phyloP scores from a whole-genome alignment of 2,888 invertebrate genomes.

The Eristalinus aeneus region DNA sequence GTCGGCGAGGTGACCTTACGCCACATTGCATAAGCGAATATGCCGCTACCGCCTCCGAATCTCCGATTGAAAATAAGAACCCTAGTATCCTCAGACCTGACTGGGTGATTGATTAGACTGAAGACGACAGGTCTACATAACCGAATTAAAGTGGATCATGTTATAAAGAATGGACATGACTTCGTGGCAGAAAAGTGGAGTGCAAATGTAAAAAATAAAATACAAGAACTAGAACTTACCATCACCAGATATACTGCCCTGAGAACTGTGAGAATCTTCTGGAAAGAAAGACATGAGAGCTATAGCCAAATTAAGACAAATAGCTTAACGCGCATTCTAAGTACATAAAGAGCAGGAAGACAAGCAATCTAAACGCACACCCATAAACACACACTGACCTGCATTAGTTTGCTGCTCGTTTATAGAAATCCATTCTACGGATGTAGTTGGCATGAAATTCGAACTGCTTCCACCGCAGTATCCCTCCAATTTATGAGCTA shows the following conservation, averaged over 20 bases:
- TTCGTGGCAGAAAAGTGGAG: neutral
- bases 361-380: neutral
- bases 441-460: constrained; percentile 74
- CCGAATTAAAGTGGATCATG: too few relatives aligned
- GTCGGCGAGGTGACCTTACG: constrained; percentile 33
- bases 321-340: neutral
- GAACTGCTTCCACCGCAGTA: constrained; percentile 72
- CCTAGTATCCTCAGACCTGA: neutral
- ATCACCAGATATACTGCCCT: constrained; percentile 80
- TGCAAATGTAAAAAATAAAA: neutral
- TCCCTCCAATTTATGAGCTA: constrained; percentile 74
- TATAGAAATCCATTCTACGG: constrained; percentile 78
- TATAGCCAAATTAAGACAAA: neutral
- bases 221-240: constrained; percentile 78
- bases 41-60: constrained; percentile 18
- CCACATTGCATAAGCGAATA: constrained; percentile 40
- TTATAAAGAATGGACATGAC: neutral
- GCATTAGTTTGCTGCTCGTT: constrained; percentile 75
- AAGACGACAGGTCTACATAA: too few relatives aligned
- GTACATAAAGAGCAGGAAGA: neutral
- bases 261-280: constrained; percentile 80
- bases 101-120: too few relatives aligned
- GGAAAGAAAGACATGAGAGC: constrained; percentile 70
- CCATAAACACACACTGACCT: constrained; percentile 72
- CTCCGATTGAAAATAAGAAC: constrained; percentile 37